These are phyloP conservation scores for Leucozona laternaria DNA, from an alignment of 2,888 invertebrate genomes.

Conservation along the genomic window DNA sequence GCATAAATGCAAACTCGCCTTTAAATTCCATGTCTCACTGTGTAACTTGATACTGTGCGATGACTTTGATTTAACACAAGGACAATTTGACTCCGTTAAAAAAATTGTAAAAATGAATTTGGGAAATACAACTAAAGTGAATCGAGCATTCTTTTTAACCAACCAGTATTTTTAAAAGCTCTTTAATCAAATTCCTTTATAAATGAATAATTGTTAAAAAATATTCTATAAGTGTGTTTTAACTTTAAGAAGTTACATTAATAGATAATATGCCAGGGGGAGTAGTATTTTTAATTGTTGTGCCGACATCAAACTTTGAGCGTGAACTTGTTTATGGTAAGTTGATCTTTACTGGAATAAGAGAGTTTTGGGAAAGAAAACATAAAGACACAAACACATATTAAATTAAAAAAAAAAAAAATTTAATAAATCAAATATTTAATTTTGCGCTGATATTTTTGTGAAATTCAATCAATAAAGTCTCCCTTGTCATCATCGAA, in stretches of 20 bases:
- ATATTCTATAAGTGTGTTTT: not conserved
- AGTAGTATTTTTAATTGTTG: conserved; percentile 88
- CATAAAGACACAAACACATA: no score
- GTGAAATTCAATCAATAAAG: no score
- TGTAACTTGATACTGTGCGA: not conserved
- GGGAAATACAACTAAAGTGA: not conserved
- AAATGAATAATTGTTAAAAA: not conserved
- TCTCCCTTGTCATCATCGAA: no score
- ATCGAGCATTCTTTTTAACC: not conserved
- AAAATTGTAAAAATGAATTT: not conserved
- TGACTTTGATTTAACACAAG: not conserved
- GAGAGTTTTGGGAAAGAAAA: no score
- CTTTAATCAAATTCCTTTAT: no score
- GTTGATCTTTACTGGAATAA: conserved; percentile 61
- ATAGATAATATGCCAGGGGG: conserved; percentile 85
- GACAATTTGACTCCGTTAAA: not conserved
- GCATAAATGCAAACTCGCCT: no score
- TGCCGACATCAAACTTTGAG: conserved; percentile 89
- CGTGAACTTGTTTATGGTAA: conserved; percentile 84
- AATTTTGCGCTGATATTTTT: no score
- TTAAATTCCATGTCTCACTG: not conserved
- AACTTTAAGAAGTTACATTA: not conserved
- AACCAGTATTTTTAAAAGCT: not conserved
- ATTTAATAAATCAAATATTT: no score
- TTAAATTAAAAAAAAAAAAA: no score